Evolutionary conservation across 2,888 invertebrate genomes (phyloP).

Genomic region (Caenorhabditis macrosperma): DNA sequence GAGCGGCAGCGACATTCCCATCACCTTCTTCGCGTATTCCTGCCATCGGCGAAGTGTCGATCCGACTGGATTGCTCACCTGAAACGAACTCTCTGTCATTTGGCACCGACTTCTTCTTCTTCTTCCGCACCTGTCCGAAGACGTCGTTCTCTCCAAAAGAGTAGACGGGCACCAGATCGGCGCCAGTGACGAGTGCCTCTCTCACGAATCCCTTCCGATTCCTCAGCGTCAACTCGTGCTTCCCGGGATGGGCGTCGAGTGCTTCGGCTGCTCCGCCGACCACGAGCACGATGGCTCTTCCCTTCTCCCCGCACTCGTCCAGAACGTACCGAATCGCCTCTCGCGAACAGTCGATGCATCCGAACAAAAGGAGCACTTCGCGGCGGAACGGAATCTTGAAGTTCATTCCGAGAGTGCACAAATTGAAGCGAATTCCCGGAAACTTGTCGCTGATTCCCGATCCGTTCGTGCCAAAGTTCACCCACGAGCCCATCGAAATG

Average conservation of each 20-base stretch:
- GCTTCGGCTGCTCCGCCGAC: conserved; percentile 88
- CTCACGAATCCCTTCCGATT: conserved; percentile 34
- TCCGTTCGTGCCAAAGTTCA: conserved; percentile 87
- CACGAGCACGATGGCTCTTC: conserved; percentile 39
- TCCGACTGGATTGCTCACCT: conserved; percentile 60
- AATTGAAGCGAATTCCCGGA: conserved; percentile 8
- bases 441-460: conserved; percentile 80
- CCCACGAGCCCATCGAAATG: conserved; percentile 88
- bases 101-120: not conserved
- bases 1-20: conserved; percentile 81
- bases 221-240: conserved; percentile 38
- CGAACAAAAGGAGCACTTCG: conserved; percentile 81
- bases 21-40: conserved; percentile 69
- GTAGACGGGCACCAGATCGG: conserved; percentile 81
- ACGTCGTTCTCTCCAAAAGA: conserved; percentile 81
- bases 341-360: conserved; percentile 53
- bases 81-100: not conserved
- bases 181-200: conserved; percentile 66
- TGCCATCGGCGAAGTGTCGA: conserved; percentile 61
- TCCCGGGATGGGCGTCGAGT: conserved; percentile 86
- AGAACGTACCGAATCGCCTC: conserved; percentile 56
- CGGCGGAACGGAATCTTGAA: conserved; percentile 34
- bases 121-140: conserved; percentile 67
- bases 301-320: conserved; percentile 33
- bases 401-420: conserved; percentile 48